phyloP scores from a whole-genome alignment of 2,797 vertebrate genomes.

The Lophius americanus region DNA sequence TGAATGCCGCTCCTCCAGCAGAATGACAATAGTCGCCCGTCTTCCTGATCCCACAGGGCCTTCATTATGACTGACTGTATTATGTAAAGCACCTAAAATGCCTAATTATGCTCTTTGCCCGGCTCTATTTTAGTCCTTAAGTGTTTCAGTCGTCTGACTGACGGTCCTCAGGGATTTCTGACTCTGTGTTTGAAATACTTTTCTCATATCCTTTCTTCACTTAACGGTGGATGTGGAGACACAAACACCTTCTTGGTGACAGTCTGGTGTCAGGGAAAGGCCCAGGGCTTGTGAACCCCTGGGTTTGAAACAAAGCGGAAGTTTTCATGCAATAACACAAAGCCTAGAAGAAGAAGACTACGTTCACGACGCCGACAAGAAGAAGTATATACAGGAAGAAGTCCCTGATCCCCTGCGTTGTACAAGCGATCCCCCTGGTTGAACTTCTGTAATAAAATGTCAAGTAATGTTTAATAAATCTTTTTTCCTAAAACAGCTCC shows the following conservation, averaged over 20 bases:
- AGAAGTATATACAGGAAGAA: too few relatives aligned
- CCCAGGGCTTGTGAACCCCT: conserved; percentile 20
- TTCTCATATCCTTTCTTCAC: conserved; percentile 65
- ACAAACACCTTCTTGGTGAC: conserved; percentile 57
- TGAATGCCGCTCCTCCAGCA: conserved; percentile 52
- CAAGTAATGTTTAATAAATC: too few relatives aligned
- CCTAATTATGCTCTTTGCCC: conserved; percentile 79
- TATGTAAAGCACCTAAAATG: conserved; percentile 82
- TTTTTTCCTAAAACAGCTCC: too few relatives aligned
- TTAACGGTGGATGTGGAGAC: conserved; percentile 62
- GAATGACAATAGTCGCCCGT: conserved; percentile 71
- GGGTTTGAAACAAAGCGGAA: conserved; percentile 18
- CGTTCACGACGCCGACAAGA: too few relatives aligned
- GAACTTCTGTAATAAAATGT: too few relatives aligned
- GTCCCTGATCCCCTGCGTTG: too few relatives aligned
- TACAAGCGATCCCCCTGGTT: too few relatives aligned
- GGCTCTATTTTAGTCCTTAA: conserved; percentile 80
- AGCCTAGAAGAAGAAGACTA: too few relatives aligned
- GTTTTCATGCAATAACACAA: conserved; percentile 35
- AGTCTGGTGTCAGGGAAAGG: conserved; percentile 37
- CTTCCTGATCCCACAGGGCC: conserved; percentile 65
- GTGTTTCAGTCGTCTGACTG: conserved; percentile 77
- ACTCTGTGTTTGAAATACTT: conserved; percentile 67
- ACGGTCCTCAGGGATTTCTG: conserved; percentile 73
- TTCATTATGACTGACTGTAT: conserved; percentile 78